Base-by-base conservation (phyloP, 2,888 invertebrate species). In the Dichetophora obliterata region DNA sequence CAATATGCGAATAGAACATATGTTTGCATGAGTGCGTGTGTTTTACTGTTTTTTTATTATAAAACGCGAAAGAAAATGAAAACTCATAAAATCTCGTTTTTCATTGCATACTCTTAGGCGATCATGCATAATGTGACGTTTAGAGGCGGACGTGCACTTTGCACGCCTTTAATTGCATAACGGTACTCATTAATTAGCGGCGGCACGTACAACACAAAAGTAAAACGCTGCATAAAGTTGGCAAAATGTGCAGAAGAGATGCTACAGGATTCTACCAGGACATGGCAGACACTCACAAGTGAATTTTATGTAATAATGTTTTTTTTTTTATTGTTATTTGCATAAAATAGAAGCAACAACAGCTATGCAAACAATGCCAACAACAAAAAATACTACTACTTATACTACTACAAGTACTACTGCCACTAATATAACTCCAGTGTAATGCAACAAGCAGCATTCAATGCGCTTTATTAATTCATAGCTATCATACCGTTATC, bases 61-160 rank as follows among this genome's bases (percentile, higher is more conserved):
- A 54, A 54, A 54, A 16, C 19, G 8, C 5, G 19, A 34, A 16
- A 63, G 5, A 31, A 59, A 22, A 59, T 24, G 27, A 59, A 59
- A 59, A 59, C 16, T 27, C 27, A 9, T 59, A 22, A 22, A 22
- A 59, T 63, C 31, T 63, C 63, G 31, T 37, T 57, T 71, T 71
- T 59, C 71, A 59, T 71, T 72, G 72, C 72, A 61, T 72, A 72
- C 72, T 24, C n/a, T 16, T 22, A 37, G 72, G 72, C 72, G 61
- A 61, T 48, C 61, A 72, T 43, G 72, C 72, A 72, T 72, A 59
- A 37, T 72, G 59, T 48, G 72, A 59, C 72, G 27, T 37, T 71
- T 34, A 71, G 22, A 54, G 19, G 37, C 19, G 16, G 50, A 72
- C 72, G 72, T 72, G 72, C 31, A 11, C 11, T 19, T 11, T 11